Conservation (phyloP, 2,113 vertebrate genomes). For the Pipra filicauda region DNA sequence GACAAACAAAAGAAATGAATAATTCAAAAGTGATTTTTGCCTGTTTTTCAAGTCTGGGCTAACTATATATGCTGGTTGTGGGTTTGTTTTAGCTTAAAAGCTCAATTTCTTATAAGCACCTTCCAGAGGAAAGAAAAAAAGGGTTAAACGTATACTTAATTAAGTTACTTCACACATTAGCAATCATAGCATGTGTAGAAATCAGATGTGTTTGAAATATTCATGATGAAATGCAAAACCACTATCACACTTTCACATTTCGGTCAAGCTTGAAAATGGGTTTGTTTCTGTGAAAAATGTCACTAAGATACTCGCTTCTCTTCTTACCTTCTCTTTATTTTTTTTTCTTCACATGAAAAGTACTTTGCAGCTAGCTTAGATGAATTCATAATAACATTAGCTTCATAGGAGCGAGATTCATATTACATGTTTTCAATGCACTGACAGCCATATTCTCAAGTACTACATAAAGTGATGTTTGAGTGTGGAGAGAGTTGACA, state of each 20-base stretch:
- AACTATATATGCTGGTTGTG: not conserved
- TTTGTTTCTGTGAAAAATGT: constrained; percentile 41
- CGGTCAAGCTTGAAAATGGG: constrained; percentile 22
- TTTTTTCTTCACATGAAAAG: not conserved
- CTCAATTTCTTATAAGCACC: not conserved
- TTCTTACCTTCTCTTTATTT: not conserved
- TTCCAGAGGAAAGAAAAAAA: not conserved
- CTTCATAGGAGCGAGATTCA: not conserved
- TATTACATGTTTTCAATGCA: not conserved
- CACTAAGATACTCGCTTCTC: not conserved
- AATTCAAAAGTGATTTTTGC: not conserved
- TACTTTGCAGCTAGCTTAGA: not conserved
- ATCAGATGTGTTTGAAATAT: constrained; percentile 44
- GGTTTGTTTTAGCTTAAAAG: not conserved
- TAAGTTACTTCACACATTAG: not conserved
- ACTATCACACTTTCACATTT: constrained; percentile 13
- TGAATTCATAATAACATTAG: not conserved
- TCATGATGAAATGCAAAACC: constrained; percentile 14
- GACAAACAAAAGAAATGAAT: not conserved
- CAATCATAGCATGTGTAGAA: not conserved
- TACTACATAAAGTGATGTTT: not conserved
- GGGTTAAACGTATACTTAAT: not conserved
- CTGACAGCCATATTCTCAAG: not conserved
- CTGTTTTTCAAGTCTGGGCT: not conserved
- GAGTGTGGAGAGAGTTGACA: not conserved